Evolutionary conservation across 2,888 invertebrate species (phyloP).

Genomic region (Mystacides longicornis): DNA sequence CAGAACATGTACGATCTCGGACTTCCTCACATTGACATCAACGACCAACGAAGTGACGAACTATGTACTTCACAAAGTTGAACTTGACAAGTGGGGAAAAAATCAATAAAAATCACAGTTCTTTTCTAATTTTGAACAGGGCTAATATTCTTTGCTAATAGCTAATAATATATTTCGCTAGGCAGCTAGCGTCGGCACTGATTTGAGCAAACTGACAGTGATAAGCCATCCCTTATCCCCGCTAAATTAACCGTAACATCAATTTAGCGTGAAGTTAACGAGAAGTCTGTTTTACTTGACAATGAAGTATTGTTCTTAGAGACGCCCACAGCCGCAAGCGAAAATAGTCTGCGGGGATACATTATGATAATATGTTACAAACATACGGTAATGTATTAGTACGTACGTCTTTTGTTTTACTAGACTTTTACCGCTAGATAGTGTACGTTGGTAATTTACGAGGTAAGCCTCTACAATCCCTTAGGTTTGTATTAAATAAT

Average conservation of each 20-base stretch:
- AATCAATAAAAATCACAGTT: too few species aligned
- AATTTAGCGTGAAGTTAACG: slow-evolving; percentile 19
- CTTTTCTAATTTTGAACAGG: neutral
- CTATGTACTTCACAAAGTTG: too few species aligned
- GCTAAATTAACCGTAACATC: slow-evolving; percentile 19
- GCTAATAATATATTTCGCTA: neutral
- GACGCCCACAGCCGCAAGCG: slow-evolving; percentile 7
- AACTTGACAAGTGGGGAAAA: too few species aligned
- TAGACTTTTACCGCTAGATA: neutral
- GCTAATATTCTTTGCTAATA: neutral
- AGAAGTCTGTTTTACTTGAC: slow-evolving; percentile 18
- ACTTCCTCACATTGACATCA: too few species aligned
- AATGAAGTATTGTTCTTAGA: slow-evolving; percentile 14
- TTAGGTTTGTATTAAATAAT: neutral
- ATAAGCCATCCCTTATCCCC: slow-evolving; percentile 17
- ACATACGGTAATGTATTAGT: too few species aligned
- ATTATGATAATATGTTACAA: slow-evolving; percentile 1
- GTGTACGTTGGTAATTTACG: too few species aligned
- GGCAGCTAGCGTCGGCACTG: neutral
- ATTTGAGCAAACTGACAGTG: slow-evolving; percentile 13
- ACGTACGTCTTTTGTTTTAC: neutral
- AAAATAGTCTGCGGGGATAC: slow-evolving; percentile 7
- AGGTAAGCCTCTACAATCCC: neutral
- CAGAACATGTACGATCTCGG: too few species aligned
- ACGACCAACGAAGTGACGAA: too few species aligned